These are phyloP conservation scores for Melanotaenia nigrans DNA, from an alignment of 2,797 vertebrate species.

Conservation along the genomic window DNA sequence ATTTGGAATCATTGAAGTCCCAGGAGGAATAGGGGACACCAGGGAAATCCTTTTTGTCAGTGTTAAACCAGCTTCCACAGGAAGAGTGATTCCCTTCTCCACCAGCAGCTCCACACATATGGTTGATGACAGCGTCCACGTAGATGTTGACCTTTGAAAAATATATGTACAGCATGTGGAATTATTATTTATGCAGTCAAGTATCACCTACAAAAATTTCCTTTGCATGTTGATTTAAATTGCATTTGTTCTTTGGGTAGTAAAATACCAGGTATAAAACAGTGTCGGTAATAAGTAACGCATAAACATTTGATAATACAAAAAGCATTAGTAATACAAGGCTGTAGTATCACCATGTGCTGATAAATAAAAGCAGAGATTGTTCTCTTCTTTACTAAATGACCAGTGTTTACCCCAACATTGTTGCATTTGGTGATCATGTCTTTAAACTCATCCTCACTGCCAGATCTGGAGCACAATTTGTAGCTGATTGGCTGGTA, in stretches of 20 bases:
- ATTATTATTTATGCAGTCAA: not conserved
- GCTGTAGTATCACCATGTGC: not conserved
- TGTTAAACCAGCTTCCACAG: slow-evolving; percentile 89
- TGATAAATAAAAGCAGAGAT: not conserved
- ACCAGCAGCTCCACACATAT: slow-evolving; percentile 87
- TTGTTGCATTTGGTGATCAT: slow-evolving; percentile 96
- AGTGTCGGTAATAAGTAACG: not conserved
- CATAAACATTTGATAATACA: not conserved
- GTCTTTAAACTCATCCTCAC: slow-evolving; percentile 87
- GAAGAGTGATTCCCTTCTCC: slow-evolving; percentile 85
- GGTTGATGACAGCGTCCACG: slow-evolving; percentile 92
- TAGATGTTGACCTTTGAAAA: slow-evolving; percentile 89
- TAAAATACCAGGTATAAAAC: not conserved
- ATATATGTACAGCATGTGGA: slow-evolving; percentile 13
- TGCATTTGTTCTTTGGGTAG: not conserved
- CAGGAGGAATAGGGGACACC: slow-evolving; percentile 82
- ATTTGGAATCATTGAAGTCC: slow-evolving; percentile 94
- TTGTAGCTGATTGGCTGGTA: slow-evolving; percentile 95
- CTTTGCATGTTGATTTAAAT: not conserved
- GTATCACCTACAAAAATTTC: not conserved
- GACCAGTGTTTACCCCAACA: slow-evolving; percentile 85
- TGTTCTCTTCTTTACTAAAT: not conserved
- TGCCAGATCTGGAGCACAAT: slow-evolving; percentile 92
- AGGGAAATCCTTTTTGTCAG: slow-evolving; percentile 84
- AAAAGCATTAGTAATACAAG: not conserved